These are phyloP conservation scores for Bombus breviceps DNA, from an alignment of 1,140 invertebrate genomes.

Conservation along the genomic window DNA sequence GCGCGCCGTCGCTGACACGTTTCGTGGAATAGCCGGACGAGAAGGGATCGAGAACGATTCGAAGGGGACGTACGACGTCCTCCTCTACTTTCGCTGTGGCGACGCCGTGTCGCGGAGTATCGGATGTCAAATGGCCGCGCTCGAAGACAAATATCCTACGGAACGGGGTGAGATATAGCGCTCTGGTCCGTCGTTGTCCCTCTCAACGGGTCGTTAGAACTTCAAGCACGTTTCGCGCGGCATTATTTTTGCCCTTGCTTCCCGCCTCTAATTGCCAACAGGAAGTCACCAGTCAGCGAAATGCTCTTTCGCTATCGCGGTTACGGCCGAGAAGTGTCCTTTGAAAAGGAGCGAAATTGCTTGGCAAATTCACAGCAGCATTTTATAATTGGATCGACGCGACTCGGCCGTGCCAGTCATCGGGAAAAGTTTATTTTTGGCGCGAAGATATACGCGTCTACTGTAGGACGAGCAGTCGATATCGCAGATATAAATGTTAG, in stretches of 20 bases:
- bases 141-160: conserved; percentile 75
- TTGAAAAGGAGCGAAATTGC: conserved; percentile 58
- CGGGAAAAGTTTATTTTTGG: conserved; percentile 52
- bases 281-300: conserved; percentile 70
- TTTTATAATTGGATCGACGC: conserved; percentile 63
- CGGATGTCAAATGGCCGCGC: conserved; percentile 73
- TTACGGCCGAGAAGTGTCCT: conserved; percentile 41
- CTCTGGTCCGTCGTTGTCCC: conserved; percentile 54
- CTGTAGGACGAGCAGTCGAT: conserved; percentile 26
- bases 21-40: conserved; percentile 2
- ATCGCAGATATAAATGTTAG: neutral
- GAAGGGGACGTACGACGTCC: conserved; percentile 33
- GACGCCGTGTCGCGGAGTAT: conserved; percentile 73
- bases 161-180: conserved; percentile 33
- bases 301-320: conserved; percentile 36
- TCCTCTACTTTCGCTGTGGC: conserved; percentile 32
- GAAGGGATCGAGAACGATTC: conserved; percentile 48
- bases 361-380: conserved; percentile 63
- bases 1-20: conserved; percentile 26
- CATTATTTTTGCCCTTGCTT: conserved; percentile 67
- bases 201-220: conserved; percentile 76
- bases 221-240: conserved; percentile 55
- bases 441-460: neutral
- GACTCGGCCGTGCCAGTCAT: neutral
- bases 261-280: conserved; percentile 70